A percentile compares a stretch with the other conserved stretches of the same genome.
Evolutionary conservation across 2,888 invertebrate genomes (phyloP).

Genomic region (Limenitis camilla): DNA sequence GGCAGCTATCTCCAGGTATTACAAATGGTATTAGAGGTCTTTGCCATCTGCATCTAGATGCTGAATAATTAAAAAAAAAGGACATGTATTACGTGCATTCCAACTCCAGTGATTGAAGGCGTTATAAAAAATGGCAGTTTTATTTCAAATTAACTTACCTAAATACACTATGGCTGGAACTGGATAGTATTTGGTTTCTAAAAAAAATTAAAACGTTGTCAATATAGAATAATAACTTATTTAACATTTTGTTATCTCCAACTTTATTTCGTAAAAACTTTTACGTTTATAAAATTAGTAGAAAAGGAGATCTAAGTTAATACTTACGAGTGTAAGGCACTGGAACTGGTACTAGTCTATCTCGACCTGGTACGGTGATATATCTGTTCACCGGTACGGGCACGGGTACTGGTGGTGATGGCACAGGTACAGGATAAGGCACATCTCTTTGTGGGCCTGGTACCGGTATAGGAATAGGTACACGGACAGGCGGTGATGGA

Average conservation of each 20-base stretch:
- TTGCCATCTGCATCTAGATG: constrained; percentile 44
- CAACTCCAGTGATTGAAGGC: background rate
- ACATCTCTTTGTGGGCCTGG: constrained; percentile 39
- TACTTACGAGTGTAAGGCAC: constrained; percentile 41
- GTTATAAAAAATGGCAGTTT: background rate
- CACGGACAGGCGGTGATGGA: constrained; percentile 37
- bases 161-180: constrained; percentile 50
- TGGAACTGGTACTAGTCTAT: constrained; percentile 41
- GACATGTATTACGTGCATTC: background rate
- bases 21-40: constrained; percentile 42
- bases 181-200: constrained; percentile 41
- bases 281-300: too few relatives aligned
- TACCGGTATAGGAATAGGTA: constrained; percentile 43
- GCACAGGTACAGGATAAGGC: constrained; percentile 40
- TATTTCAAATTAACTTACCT: constrained; percentile 34
- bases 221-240: too few relatives aligned
- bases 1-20: constrained; percentile 39
- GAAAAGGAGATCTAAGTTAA: too few relatives aligned
- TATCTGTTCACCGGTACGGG: constrained; percentile 41
- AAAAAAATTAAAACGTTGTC: too few relatives aligned
- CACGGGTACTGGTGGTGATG: constrained; percentile 41
- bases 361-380: constrained; percentile 43
- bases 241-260: too few relatives aligned
- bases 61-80: constrained; percentile 28
- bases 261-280: too few relatives aligned